These are phyloP conservation scores for Phoenicopterus ruber DNA, from an alignment of 2,113 vertebrate species.

Conservation along the genomic window DNA sequence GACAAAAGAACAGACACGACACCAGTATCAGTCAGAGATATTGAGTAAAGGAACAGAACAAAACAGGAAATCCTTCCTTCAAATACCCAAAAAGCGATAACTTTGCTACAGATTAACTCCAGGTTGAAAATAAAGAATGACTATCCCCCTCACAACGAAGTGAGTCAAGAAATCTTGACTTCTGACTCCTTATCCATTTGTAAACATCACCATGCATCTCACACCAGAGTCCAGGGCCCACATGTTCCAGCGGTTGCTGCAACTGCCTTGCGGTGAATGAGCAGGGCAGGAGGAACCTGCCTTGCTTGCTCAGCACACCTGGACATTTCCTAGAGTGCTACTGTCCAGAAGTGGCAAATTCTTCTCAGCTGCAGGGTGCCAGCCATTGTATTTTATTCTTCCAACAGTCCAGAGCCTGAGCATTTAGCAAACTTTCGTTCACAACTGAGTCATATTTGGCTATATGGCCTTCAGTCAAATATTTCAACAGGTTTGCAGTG, in stretches of 20 bases:
- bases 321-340: background rate
- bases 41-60: background rate
- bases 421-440: background rate
- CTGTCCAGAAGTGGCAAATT: background rate
- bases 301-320: background rate
- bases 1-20: background rate
- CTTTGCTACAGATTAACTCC: background rate
- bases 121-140: background rate
- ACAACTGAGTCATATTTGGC: background rate
- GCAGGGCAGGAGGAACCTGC: background rate
- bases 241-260: background rate
- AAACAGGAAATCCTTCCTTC: constrained; percentile 34
- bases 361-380: background rate
- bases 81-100: background rate
- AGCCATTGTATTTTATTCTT: background rate
- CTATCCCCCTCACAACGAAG: background rate
- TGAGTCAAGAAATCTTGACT: background rate
- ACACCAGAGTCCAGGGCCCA: background rate
- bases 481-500: background rate
- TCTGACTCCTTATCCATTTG: background rate
- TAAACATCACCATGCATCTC: background rate
- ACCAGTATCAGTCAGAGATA: background rate
- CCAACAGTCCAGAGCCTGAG: background rate
- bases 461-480: background rate
- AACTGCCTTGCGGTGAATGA: background rate